Conservation (phyloP, 1,140 invertebrate genomes). For the Drosophila triauraria region DNA sequence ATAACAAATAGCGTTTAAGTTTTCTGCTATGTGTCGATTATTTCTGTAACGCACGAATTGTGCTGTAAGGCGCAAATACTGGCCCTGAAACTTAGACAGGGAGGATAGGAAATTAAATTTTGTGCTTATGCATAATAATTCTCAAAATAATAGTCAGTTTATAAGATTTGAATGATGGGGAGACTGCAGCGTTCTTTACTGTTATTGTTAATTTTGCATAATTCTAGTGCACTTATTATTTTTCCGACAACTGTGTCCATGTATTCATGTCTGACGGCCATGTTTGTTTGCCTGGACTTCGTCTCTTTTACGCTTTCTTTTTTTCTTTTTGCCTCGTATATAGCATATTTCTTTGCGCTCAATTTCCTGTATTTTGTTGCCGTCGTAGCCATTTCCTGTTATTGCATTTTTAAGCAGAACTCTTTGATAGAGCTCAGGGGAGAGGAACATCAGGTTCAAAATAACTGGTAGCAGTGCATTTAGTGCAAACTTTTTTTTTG, state of each 20-base stretch:
- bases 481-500: constrained; percentile 25
- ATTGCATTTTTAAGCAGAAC: constrained; percentile 63
- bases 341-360: constrained; percentile 61
- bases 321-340: constrained; percentile 15
- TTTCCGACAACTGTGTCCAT: constrained; percentile 11
- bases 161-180: no score
- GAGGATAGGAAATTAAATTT: no score
- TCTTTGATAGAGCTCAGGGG: constrained; percentile 25
- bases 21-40: no score
- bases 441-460: not conserved
- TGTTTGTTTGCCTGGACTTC: constrained; percentile 57
- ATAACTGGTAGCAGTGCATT: constrained; percentile 9
- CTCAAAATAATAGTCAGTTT: no score
- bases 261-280: constrained; percentile 52
- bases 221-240: not conserved
- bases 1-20: no score
- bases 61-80: no score
- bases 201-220: not conserved
- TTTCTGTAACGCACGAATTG: no score
- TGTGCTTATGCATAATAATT: no score
- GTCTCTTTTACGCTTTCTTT: constrained; percentile 33
- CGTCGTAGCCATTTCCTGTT: constrained; percentile 63
- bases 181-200: no score
- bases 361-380: constrained; percentile 62
- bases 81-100: no score